A percentile compares a stretch with the other conserved stretches of the same genome.
Conservation (phyloP, 1,140 invertebrate genomes). For the Tetramorium alpestre region DNA sequence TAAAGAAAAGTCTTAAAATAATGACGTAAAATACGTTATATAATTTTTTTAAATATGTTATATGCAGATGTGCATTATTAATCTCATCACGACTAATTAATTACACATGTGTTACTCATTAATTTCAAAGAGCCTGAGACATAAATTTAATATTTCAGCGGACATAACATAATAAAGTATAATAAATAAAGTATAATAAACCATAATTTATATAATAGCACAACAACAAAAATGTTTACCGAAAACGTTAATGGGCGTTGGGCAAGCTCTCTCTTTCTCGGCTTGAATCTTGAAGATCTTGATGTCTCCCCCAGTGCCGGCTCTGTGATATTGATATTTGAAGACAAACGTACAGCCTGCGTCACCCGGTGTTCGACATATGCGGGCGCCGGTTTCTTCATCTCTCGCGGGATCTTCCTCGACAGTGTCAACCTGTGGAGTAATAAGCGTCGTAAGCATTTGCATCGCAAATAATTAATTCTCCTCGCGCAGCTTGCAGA, state of each 20-base stretch:
- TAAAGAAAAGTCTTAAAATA: not conserved
- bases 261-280: conserved; percentile 82
- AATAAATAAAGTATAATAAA: too few species aligned
- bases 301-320: conserved; percentile 78
- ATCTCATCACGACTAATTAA: not conserved
- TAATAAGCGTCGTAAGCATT: conserved; percentile 5
- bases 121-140: not conserved
- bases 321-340: conserved; percentile 83
- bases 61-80: not conserved
- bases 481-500: not conserved
- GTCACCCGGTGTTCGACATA: conserved; percentile 82
- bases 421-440: conserved; percentile 70
- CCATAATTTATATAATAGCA: conserved; percentile 7
- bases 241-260: conserved; percentile 82
- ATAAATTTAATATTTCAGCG: not conserved
- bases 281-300: conserved; percentile 81
- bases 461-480: conserved; percentile 21
- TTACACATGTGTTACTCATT: not conserved
- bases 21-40: not conserved
- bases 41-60: not conserved
- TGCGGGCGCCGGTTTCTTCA: conserved; percentile 55
- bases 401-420: conserved; percentile 67
- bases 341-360: conserved; percentile 86
- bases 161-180: not conserved
- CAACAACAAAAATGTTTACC: conserved; percentile 70